These are phyloP conservation scores for Macrobrachium rosenbergii DNA, from an alignment of 1,140 invertebrate species.

Conservation along the genomic window DNA sequence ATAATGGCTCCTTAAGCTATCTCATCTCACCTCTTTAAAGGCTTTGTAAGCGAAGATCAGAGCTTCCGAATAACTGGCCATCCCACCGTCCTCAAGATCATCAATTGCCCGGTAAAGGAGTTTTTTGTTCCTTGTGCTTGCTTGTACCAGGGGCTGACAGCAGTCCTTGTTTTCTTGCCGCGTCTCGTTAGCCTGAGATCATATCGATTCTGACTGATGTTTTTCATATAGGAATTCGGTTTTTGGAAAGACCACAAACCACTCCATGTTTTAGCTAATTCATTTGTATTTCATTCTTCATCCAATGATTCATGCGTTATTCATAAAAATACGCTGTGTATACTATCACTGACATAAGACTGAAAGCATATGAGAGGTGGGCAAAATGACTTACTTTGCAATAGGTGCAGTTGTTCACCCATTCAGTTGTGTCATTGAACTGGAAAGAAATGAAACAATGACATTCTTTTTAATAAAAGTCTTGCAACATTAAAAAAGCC, in stretches of 20 bases:
- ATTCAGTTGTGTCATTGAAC: conserved; percentile 70
- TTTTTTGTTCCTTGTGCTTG: conserved; percentile 72
- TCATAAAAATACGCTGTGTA: no score
- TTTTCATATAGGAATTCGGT: background rate
- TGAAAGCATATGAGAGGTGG: background rate
- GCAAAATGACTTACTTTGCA: conserved; percentile 40
- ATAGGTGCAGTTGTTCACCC: conserved; percentile 70
- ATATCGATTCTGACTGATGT: background rate
- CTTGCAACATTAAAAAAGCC: background rate
- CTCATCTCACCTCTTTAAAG: conserved; percentile 70
- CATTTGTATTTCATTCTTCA: no score
- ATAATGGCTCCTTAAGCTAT: background rate
- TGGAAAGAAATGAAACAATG: conserved; percentile 57
- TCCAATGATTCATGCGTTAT: no score
- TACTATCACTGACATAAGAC: background rate
- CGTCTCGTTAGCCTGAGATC: conserved; percentile 70
- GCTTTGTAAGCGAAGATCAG: conserved; percentile 74
- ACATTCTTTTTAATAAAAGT: background rate
- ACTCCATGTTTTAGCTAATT: no score
- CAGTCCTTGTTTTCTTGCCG: conserved; percentile 70
- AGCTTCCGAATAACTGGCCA: conserved; percentile 75
- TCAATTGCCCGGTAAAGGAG: conserved; percentile 70
- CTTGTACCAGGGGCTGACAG: conserved; percentile 73
- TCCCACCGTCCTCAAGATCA: conserved; percentile 71
- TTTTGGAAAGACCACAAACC: background rate